Percentiles rank a stretch among this genome's conserved stretches.
phyloP scores from a whole-genome alignment of 2,797 vertebrate genomes.

The Hyperoplus lanceolatus region DNA sequence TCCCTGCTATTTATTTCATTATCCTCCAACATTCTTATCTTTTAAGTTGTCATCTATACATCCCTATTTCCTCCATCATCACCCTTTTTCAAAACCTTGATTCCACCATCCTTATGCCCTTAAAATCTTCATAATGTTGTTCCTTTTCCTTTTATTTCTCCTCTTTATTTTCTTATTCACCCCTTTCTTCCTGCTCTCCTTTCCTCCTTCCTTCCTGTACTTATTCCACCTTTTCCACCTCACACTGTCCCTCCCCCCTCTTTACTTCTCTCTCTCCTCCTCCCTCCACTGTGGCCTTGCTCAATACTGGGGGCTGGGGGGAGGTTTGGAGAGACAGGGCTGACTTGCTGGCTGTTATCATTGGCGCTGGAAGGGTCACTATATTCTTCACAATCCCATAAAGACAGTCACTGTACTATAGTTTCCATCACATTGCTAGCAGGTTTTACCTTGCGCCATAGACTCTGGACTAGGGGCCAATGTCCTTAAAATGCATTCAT shows the following conservation, averaged over 20 bases:
- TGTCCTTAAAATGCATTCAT: constrained; percentile 71
- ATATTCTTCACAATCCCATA: constrained; percentile 50
- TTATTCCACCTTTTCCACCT: neutral
- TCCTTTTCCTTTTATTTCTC: no score
- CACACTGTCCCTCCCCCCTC: neutral
- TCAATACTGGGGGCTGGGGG: constrained; percentile 16
- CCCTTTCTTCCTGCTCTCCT: neutral
- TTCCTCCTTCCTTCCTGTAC: neutral
- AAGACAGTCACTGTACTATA: constrained; percentile 60
- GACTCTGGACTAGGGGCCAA: constrained; percentile 69
- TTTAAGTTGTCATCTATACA: neutral
- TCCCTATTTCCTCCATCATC: neutral
- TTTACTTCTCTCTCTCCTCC: constrained; percentile 20
- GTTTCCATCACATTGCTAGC: constrained; percentile 74
- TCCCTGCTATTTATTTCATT: neutral
- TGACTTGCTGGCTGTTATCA: constrained; percentile 79
- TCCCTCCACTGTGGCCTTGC: constrained; percentile 37
- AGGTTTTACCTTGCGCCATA: constrained; percentile 58
- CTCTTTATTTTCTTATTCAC: neutral
- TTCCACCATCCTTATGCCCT: neutral
- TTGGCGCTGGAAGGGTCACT: constrained; percentile 59
- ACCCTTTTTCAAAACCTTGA: neutral
- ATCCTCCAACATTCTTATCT: neutral
- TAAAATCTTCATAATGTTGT: neutral
- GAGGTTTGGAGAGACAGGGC: constrained; percentile 68